Evolutionary conservation across 2,888 invertebrate genomes (phyloP).

Genomic region (Eristalis intricaria): DNA sequence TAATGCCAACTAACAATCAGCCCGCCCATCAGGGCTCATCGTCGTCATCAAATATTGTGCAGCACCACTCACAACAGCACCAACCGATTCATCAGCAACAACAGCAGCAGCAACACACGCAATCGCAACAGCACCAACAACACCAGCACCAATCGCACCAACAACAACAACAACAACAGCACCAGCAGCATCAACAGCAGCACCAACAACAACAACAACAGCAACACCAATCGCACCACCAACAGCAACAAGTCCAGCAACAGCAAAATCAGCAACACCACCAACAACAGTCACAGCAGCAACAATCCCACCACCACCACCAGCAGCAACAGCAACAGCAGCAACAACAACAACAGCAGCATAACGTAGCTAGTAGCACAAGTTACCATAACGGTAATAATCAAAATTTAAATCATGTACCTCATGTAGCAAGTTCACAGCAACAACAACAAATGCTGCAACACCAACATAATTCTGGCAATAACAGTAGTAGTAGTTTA

Average conservation of each 20-base stretch:
- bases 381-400: conserved; percentile 72
- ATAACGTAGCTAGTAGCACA: conserved; percentile 66
- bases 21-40: conserved; percentile 73
- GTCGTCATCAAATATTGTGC: conserved; percentile 67
- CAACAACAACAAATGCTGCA: conserved; percentile 73
- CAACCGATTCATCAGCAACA: conserved; percentile 82
- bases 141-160: conserved; percentile 69
- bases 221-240: conserved; percentile 72
- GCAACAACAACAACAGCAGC: conserved; percentile 73
- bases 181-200: conserved; percentile 45
- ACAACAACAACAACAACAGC: conserved; percentile 73
- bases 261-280: conserved; percentile 65
- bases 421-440: conserved; percentile 68
- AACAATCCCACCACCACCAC: conserved; percentile 77
- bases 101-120: conserved; percentile 74
- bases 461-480: conserved; percentile 55
- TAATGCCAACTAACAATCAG: conserved; percentile 74
- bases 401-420: conserved; percentile 66
- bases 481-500: conserved; percentile 67
- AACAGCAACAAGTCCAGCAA: conserved; percentile 66
- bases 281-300: conserved; percentile 75
- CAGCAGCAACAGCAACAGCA: conserved; percentile 72
- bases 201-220: conserved; percentile 73
- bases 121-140: conserved; percentile 68
- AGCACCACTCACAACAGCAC: conserved; percentile 81